A percentile compares a stretch with the other conserved stretches of the same genome.
Evolutionary conservation across 2,888 invertebrate genomes (phyloP).

Genomic region (Beris morrisii): DNA sequence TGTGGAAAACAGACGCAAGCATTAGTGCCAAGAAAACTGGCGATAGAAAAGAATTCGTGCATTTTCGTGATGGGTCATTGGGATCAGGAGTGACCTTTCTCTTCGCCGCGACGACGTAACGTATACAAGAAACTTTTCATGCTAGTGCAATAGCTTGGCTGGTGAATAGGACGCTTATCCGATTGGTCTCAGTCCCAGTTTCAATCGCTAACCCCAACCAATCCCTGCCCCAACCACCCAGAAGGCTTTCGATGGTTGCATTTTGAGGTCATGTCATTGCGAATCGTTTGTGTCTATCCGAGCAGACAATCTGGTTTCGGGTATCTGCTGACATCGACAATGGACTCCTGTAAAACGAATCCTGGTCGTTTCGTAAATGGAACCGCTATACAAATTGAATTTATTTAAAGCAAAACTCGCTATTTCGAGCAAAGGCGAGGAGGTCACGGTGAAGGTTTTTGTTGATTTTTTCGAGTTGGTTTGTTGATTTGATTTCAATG

Average conservation of each 20-base stretch:
- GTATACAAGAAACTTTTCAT: conserved; percentile 28
- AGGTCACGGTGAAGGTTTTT: background rate
- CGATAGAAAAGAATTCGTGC: too few species aligned
- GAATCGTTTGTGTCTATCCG: too few species aligned
- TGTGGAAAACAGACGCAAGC: too few species aligned
- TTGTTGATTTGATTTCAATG: conserved; percentile 2
- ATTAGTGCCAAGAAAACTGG: too few species aligned
- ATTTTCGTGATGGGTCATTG: too few species aligned
- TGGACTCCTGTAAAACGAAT: too few species aligned
- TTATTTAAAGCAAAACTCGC: background rate
- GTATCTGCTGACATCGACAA: too few species aligned
- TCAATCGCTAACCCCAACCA: too few species aligned
- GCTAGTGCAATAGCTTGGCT: background rate
- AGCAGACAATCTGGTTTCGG: too few species aligned
- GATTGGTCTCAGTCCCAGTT: conserved; percentile 19
- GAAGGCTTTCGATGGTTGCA: too few species aligned
- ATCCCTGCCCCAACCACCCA: too few species aligned
- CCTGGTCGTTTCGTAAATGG: background rate
- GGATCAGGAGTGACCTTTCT: conserved; percentile 13
- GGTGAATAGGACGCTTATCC: conserved; percentile 20
- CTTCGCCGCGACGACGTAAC: conserved; percentile 8
- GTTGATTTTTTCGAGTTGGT: background rate
- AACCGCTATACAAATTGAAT: conserved; percentile 2
- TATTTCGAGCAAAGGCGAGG: background rate
- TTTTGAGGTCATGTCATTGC: too few species aligned